These are phyloP conservation scores for Tholera decimalis DNA, from an alignment of 2,888 invertebrate genomes.

Conservation along the genomic window DNA sequence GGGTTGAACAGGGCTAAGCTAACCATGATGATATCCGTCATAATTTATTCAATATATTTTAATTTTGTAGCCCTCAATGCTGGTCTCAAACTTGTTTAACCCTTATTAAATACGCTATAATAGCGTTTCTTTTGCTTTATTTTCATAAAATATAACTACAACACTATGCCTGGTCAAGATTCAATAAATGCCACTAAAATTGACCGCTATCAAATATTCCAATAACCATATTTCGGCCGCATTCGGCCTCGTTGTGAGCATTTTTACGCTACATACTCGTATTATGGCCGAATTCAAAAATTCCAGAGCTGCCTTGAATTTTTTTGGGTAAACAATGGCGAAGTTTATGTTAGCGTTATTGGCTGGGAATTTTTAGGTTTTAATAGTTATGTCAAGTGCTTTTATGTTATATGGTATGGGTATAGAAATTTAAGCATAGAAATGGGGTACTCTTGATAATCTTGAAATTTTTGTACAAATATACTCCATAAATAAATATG, in stretches of 20 bases:
- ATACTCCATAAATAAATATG: no score
- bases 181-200: constrained; percentile 48
- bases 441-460: neutral
- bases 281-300: constrained; percentile 19
- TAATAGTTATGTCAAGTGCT: neutral
- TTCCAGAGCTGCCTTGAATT: constrained; percentile 2
- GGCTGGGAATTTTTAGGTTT: neutral
- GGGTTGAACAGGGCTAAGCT: no score
- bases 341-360: neutral
- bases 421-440: neutral
- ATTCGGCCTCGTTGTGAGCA: constrained; percentile 19
- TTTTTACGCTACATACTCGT: constrained; percentile 14
- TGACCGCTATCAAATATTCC: constrained; percentile 44
- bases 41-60: no score
- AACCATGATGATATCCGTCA: no score
- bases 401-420: no score
- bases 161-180: constrained; percentile 17
- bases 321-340: constrained; percentile 20
- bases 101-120: no score
- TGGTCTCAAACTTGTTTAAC: no score
- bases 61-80: no score
- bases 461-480: no score
- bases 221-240: constrained; percentile 35
- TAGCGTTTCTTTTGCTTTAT: neutral
- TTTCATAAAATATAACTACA: neutral